phyloP scores from a whole-genome alignment of 2,797 vertebrate genomes.

The Otolemur crassicaudatus region DNA sequence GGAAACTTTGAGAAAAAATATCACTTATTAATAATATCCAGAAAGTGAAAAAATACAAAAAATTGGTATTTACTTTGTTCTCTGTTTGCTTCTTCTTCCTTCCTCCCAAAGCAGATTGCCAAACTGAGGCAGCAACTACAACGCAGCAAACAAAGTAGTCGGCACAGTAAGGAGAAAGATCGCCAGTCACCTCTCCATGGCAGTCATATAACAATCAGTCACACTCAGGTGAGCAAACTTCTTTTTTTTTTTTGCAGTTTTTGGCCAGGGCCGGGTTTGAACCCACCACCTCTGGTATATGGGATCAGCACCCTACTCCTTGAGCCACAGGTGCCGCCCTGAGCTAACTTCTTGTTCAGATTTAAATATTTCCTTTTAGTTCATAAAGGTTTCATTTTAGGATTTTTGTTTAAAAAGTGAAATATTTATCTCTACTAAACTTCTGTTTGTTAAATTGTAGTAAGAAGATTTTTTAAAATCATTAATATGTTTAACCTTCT shows the following conservation, averaged over 20 bases:
- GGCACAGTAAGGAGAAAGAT: conserved; percentile 94
- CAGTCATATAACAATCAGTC: conserved; percentile 89
- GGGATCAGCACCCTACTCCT: too few species aligned
- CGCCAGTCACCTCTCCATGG: conserved; percentile 91
- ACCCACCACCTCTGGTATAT: too few species aligned
- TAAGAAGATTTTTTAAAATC: not conserved
- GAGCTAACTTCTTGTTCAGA: conserved; percentile 63
- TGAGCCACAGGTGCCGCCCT: too few species aligned
- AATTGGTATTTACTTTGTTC: conserved; percentile 51
- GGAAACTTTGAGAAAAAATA: conserved; percentile 1
- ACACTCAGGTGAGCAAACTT: conserved; percentile 91
- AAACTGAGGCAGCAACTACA: conserved; percentile 97
- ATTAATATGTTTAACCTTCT: not conserved
- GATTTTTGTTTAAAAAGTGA: not conserved
- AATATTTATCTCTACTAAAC: not conserved
- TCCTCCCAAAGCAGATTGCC: conserved; percentile 93
- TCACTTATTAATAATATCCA: not conserved
- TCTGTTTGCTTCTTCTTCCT: conserved; percentile 5
- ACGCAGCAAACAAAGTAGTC: conserved; percentile 94
- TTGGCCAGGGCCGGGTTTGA: too few species aligned
- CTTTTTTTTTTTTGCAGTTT: not conserved
- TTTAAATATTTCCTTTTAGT: conserved; percentile 11
- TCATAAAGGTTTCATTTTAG: conserved; percentile 19
- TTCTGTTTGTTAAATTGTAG: conserved; percentile 14
- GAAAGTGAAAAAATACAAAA: conserved; percentile 31